Percentiles rank a stretch among this genome's conserved stretches.
Conservation (phyloP, 2,888 invertebrate genomes). For the Philopedon plagiatum region DNA sequence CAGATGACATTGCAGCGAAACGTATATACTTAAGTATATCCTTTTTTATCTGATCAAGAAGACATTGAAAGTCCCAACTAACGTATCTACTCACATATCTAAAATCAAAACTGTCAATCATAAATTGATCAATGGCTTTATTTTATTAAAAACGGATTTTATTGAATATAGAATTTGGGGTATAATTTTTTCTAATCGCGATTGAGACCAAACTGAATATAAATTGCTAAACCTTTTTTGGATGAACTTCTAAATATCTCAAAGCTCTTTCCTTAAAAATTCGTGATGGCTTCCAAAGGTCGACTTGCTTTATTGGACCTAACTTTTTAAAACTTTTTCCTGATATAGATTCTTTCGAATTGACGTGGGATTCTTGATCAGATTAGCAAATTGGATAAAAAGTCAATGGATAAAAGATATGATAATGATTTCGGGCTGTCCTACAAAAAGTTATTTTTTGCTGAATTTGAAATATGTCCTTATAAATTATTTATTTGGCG, state of each 20-base stretch:
- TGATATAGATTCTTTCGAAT: conserved; percentile 12
- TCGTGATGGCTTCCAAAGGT: neutral
- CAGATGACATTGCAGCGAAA: no score
- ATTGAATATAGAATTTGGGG: neutral
- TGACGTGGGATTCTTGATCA: conserved; percentile 7
- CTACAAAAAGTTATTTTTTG: conserved; percentile 18
- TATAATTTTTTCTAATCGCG: conserved; percentile 11
- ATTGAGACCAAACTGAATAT: conserved; percentile 24
- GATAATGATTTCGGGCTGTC: neutral
- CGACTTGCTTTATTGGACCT: conserved; percentile 6
- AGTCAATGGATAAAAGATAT: neutral
- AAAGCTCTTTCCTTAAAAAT: neutral
- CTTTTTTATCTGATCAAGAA: no score
- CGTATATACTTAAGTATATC: no score
- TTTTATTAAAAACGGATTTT: no score
- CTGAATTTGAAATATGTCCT: neutral
- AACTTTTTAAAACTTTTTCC: conserved; percentile 4
- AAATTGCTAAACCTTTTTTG: conserved; percentile 28
- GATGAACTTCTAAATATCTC: conserved; percentile 1
- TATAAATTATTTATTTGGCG: conserved; percentile 2
- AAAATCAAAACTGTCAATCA: no score
- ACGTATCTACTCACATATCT: no score
- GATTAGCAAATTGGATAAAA: conserved; percentile 15
- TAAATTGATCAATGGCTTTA: no score
- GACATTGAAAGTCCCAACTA: no score